These are phyloP conservation scores for Thermophis baileyi DNA, from an alignment of 2,113 vertebrate species.

Conservation along the genomic window DNA sequence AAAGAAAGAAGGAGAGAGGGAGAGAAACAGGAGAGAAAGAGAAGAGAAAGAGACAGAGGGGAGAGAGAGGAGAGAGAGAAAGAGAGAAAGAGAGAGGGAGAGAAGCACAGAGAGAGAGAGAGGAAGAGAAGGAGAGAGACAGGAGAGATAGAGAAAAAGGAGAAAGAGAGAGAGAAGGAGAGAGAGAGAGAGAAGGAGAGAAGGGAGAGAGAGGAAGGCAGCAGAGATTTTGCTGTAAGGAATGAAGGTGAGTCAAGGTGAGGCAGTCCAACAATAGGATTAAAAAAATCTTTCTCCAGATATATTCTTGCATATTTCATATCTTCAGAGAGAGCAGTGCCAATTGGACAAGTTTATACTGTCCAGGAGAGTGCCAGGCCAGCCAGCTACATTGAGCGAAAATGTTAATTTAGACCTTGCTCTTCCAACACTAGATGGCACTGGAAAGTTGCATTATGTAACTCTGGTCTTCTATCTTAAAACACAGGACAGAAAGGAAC, in stretches of 20 bases:
- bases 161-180: too few species aligned
- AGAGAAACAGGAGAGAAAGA: too few species aligned
- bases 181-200: too few species aligned
- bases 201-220: not conserved
- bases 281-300: not conserved
- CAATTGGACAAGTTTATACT: not conserved
- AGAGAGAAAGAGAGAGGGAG: too few species aligned
- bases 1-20: not conserved
- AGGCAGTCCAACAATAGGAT: not conserved
- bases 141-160: too few species aligned
- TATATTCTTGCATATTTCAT: not conserved
- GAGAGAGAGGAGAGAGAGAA: not conserved
- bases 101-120: too few species aligned
- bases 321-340: not conserved
- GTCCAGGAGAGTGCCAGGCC: not conserved
- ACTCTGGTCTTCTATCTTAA: not conserved
- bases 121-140: too few species aligned
- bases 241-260: not conserved
- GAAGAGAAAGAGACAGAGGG: not conserved
- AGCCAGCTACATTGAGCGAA: not conserved
- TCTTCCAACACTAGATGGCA: constrained; percentile 56
- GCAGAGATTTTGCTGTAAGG: not conserved
- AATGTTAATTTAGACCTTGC: not conserved
- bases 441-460: constrained; percentile 16
- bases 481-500: not conserved